These are phyloP conservation scores for Caenorhabditis panamensis DNA, from an alignment of 2,888 invertebrate genomes.

Conservation along the genomic window DNA sequence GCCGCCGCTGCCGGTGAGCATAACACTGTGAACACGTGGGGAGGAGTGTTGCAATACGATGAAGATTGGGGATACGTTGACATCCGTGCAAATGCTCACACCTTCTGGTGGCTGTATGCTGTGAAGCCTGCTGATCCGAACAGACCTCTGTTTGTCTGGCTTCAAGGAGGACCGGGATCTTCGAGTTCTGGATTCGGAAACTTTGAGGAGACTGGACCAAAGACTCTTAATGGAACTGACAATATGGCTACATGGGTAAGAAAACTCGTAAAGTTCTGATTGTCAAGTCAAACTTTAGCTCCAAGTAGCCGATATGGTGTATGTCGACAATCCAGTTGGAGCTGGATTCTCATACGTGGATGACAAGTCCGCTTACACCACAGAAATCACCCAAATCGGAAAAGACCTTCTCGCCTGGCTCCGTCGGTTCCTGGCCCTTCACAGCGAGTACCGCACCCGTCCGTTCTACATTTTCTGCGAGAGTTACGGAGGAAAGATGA, in stretches of 20 bases:
- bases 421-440: conserved; percentile 85
- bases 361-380: conserved; percentile 76
- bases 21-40: conserved; percentile 71
- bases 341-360: conserved; percentile 88
- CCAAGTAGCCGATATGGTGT: conserved; percentile 88
- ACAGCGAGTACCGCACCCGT: conserved; percentile 87
- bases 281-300: conserved; percentile 83
- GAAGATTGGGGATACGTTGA: conserved; percentile 71
- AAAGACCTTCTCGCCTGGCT: conserved; percentile 88
- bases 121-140: conserved; percentile 64
- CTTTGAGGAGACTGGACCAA: conserved; percentile 89
- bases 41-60: conserved; percentile 66
- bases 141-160: conserved; percentile 89
- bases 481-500: conserved; percentile 95
- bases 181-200: conserved; percentile 91
- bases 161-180: conserved; percentile 90
- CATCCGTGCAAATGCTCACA: conserved; percentile 64
- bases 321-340: conserved; percentile 93
- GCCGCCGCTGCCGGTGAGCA: conserved; percentile 45
- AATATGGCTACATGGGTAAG: conserved; percentile 88
- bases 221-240: conserved; percentile 86
- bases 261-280: conserved; percentile 16
- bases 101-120: conserved; percentile 87
- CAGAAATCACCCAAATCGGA: conserved; percentile 84
- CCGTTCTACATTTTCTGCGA: conserved; percentile 91